Evolutionary conservation across 2,797 vertebrate genomes (phyloP).

Genomic region (Falco columbarius): DNA sequence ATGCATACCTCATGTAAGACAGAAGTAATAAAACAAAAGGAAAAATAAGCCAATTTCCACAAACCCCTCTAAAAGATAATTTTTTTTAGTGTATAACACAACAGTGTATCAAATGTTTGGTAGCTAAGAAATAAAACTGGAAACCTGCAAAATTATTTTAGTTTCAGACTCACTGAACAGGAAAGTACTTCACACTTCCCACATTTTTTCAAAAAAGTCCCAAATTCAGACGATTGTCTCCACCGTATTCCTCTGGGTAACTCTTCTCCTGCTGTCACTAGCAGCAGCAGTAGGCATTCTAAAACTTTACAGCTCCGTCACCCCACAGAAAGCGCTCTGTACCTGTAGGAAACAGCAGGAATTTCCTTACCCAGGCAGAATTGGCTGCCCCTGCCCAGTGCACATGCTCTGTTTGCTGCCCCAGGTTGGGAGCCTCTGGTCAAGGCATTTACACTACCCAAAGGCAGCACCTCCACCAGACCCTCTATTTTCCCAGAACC

Average conservation of each 20-base stretch:
- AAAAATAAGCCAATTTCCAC: not conserved
- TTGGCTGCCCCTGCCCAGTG: too few relatives aligned
- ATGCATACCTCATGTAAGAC: not conserved
- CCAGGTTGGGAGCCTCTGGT: not conserved
- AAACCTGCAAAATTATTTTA: not conserved
- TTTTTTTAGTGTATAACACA: not conserved
- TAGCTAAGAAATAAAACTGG: not conserved
- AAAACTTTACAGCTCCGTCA: not conserved
- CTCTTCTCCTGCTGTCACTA: not conserved
- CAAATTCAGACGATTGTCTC: not conserved
- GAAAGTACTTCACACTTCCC: not conserved
- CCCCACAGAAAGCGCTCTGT: rapidly evolving
- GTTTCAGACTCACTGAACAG: not conserved
- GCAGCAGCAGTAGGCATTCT: not conserved
- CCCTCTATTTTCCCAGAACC: not conserved
- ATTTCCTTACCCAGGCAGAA: rapidly evolving
- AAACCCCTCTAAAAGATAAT: not conserved
- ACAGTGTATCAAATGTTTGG: not conserved
- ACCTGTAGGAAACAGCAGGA: not conserved
- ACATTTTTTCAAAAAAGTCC: not conserved
- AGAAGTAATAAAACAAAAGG: not conserved
- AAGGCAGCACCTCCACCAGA: not conserved
- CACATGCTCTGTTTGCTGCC: not conserved
- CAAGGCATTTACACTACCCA: not conserved
- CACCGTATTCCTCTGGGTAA: not conserved